A percentile compares a stretch with the other conserved stretches of the same genome.
These are phyloP conservation scores for Pogonomyrmex californicus DNA, from an alignment of 1,140 invertebrate species.

Conservation along the genomic window DNA sequence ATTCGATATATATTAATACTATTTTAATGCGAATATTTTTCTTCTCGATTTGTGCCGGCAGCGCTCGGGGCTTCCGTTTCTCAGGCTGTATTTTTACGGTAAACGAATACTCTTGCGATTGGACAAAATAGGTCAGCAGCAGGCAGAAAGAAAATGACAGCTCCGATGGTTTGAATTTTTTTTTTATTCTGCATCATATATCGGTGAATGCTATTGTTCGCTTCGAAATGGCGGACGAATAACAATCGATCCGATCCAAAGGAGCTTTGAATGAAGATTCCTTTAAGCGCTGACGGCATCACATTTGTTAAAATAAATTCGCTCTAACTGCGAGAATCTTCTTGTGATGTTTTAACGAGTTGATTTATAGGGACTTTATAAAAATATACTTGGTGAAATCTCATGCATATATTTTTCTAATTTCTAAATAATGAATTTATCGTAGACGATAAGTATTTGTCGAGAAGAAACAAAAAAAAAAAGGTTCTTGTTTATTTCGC, in stretches of 20 bases:
- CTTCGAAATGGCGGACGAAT: slow-evolving; percentile 12
- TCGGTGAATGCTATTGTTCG: slow-evolving; percentile 44
- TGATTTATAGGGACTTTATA: slow-evolving; percentile 1
- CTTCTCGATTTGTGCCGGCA: neutral
- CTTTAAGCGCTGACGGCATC: neutral
- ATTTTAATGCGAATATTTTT: slow-evolving; percentile 46
- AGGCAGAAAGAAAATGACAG: slow-evolving; percentile 52
- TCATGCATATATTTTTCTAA: neutral
- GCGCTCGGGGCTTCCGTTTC: neutral
- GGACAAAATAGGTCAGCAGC: slow-evolving; percentile 60
- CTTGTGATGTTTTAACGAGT: slow-evolving; percentile 13
- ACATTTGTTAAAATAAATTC: slow-evolving; percentile 58
- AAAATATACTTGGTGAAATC: slow-evolving; percentile 16
- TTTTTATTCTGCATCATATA: neutral
- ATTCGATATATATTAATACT: neutral
- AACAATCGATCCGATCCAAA: slow-evolving; percentile 17
- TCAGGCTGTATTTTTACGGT: slow-evolving; percentile 44
- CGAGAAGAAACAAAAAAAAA: neutral
- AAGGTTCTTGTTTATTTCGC: neutral
- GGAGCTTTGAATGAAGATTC: slow-evolving; percentile 23
- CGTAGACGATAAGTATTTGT: too few species aligned
- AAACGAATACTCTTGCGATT: slow-evolving; percentile 48
- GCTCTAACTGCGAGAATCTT: slow-evolving; percentile 3
- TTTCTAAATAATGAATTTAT: neutral
- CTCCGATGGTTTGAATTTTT: slow-evolving; percentile 33